Percentiles rank a stretch among this genome's conserved stretches.
These are phyloP conservation scores for Phalacrocorax carbo DNA, from an alignment of 2,113 vertebrate species.

Conservation along the genomic window DNA sequence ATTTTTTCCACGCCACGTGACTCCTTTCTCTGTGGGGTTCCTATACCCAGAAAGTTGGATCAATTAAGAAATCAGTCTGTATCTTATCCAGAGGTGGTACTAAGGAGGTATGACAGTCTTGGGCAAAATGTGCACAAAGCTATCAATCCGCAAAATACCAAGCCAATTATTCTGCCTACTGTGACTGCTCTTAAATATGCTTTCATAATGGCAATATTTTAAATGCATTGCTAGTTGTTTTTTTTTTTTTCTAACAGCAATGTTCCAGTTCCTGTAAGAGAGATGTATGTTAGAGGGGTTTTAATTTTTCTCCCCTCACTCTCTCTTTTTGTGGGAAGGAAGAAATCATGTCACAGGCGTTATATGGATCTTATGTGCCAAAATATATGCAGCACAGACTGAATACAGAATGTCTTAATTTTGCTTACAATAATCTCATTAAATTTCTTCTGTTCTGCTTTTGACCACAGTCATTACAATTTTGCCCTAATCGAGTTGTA, in stretches of 20 bases:
- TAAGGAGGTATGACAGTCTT: neutral
- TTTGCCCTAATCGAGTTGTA: neutral
- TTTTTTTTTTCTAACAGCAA: neutral
- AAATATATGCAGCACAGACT: neutral
- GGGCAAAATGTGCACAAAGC: neutral
- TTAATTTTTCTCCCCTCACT: neutral
- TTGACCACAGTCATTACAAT: neutral
- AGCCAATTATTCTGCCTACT: neutral
- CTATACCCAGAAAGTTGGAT: neutral
- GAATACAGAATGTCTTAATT: neutral
- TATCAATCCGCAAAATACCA: neutral
- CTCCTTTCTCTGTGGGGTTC: neutral
- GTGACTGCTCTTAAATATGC: neutral
- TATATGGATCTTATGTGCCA: neutral
- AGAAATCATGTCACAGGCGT: neutral
- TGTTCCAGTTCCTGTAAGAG: neutral
- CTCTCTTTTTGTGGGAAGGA: neutral
- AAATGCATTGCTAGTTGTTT: neutral
- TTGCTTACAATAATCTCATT: neutral
- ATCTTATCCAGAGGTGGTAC: neutral
- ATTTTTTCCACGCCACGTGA: neutral
- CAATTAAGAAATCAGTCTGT: neutral
- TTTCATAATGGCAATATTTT: neutral
- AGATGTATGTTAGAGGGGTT: neutral
- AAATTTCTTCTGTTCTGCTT: neutral